Evolutionary conservation across 2,113 vertebrate genomes (phyloP).

Genomic region (Puntigrus tetrazona): DNA sequence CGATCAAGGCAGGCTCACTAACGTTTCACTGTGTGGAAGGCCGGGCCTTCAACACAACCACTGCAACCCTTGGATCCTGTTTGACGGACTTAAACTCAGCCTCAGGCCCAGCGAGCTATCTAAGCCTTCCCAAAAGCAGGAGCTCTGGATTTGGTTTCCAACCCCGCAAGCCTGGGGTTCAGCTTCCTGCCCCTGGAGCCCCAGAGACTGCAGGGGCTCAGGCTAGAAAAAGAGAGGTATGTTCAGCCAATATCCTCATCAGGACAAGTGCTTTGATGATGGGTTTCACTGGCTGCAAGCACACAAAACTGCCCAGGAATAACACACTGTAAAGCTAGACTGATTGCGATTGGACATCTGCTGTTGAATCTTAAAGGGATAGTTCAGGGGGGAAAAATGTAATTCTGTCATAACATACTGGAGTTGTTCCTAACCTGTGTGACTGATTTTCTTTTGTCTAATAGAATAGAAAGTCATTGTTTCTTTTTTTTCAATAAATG

Average conservation of each 20-base stretch:
- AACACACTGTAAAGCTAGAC: neutral
- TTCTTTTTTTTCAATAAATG: neutral
- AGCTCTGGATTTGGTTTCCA: conserved; percentile 46
- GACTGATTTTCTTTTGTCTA: neutral
- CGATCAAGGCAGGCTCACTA: neutral
- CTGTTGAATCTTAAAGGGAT: neutral
- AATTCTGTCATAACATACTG: neutral
- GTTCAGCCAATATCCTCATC: conserved; percentile 43
- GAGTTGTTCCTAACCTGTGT: neutral
- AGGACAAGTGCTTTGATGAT: conserved; percentile 41
- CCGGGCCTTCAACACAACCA: conserved; percentile 33
- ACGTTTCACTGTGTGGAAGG: conserved; percentile 13
- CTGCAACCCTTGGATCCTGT: conserved; percentile 44
- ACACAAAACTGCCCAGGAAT: conserved; percentile 20
- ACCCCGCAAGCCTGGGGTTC: conserved; percentile 38
- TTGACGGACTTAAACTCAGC: conserved; percentile 30
- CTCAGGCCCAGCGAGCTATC: conserved; percentile 3
- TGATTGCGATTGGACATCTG: conserved; percentile 18
- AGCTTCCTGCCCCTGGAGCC: conserved; percentile 39
- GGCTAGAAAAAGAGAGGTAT: conserved; percentile 10
- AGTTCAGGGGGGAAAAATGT: neutral
- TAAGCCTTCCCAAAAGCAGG: conserved; percentile 27
- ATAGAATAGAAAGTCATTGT: neutral
- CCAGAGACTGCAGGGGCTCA: conserved; percentile 43
- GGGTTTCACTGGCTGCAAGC: conserved; percentile 27